Evolutionary conservation across 2,113 vertebrate species (phyloP), one percentile per base, ranked within the genome.

Genomic region (Glaucidium brasilianum): DNA sequence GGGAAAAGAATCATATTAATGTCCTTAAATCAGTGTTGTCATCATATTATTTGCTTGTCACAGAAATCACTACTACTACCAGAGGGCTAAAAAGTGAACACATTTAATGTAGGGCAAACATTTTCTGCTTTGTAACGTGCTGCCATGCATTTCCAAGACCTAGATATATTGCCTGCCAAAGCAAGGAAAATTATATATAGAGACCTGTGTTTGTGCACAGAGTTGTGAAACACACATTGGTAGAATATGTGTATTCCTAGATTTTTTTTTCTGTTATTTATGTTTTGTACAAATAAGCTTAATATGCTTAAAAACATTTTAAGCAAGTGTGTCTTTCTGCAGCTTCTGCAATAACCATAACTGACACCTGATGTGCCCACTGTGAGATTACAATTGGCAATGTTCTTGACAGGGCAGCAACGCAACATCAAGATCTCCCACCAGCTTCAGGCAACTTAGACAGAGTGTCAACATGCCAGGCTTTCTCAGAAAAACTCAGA

Each of bases 191-290:
- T 11, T 49, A 15, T 17, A 45, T 11, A 9, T 14, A 13, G 29
- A 52, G 11, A 25, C 0, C 3, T 67, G 27, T 64, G 25, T 27
- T 37, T 75, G 27, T 20, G n/a, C 34, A 9, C 4, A 13, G 11
- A 3, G 0, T 20, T 76, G 10, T 83, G 63, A 80, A 47, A 7
- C 6, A 47, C 5, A 3, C 0, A 0, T n/a, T 74, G 20, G 12
- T 43, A 37, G 22, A 73, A 59, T 8, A 45, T 11, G 2, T 1
- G 0, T 19, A 52, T 39, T 59, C 73, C 14, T 39, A 45, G 47
- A 2, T 37, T 52, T 45, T 52, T 35, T 1, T 7, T 2, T 4
- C 15, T 34, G 18, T 8, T 23, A 43, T 32, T 43, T 3, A 13
- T 5, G 6, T 63, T 85, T 78, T 76, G 8, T 53, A 12, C 3